Evolutionary conservation across 2,113 vertebrate genomes (phyloP).

Genomic region (Oncorhynchus masou): DNA sequence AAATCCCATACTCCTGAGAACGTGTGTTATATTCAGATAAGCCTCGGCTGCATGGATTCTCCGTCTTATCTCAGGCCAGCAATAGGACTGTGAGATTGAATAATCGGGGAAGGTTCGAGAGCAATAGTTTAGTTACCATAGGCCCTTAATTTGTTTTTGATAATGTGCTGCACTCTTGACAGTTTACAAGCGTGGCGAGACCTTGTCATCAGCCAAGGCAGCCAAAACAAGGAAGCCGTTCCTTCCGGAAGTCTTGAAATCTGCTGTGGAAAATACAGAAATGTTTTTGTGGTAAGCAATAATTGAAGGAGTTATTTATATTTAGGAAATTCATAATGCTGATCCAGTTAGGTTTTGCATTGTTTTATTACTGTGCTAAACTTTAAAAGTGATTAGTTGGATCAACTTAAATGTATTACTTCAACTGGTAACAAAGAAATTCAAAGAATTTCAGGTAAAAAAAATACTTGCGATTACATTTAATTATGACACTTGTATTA

Average conservation of each 20-base stretch:
- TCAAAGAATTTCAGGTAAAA: not conserved
- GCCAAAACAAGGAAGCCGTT: conserved; percentile 38
- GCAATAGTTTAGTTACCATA: conserved; percentile 70
- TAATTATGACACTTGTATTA: not conserved
- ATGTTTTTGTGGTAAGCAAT: not conserved
- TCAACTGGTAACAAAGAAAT: not conserved
- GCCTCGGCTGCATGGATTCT: conserved; percentile 71
- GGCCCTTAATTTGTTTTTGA: conserved; percentile 71
- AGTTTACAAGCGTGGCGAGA: conserved; percentile 54
- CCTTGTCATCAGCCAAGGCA: conserved; percentile 37
- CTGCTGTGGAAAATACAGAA: not conserved
- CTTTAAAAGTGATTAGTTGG: not conserved
- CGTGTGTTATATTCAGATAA: conserved; percentile 76
- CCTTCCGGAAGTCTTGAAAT: conserved; percentile 7
- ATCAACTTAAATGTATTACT: not conserved
- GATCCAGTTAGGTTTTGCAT: not conserved
- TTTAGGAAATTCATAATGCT: not conserved
- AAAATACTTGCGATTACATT: too few species aligned
- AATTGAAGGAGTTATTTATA: not conserved
- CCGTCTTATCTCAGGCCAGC: conserved; percentile 73
- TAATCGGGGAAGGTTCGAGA: conserved; percentile 70
- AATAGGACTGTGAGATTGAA: conserved; percentile 74
- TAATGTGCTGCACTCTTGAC: conserved; percentile 61
- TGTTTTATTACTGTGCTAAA: not conserved
- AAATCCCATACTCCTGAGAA: conserved; percentile 72